Evolutionary conservation across 2,113 vertebrate species (phyloP), one percentile per base, ranked within the genome.

Genomic region (Gadus chalcogrammus): DNA sequence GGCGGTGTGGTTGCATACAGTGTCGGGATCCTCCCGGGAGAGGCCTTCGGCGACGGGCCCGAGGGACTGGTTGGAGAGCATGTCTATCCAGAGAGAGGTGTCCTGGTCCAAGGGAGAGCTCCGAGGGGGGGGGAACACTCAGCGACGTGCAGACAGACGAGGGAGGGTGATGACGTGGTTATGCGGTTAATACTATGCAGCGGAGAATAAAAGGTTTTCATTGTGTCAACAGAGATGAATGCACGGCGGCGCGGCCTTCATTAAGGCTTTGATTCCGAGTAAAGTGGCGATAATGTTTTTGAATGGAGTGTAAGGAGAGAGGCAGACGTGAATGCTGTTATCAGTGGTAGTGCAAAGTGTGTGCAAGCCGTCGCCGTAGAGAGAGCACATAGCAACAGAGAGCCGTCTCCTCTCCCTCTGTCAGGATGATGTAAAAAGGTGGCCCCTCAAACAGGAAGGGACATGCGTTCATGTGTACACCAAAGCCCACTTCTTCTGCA

Each of bases 271-370:
- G n/a, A 55, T 67, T 20, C 65, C 12, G 72, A 17, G 17, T 75
- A 56, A 70, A 66, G 22, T 52, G 22, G 12, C 5, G 15, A 67
- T 59, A 75, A 76, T 72, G 31, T 60, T 71, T 35, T 70, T 55
- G 69, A 81, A 74, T 82, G 78, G 74, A 71, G 55, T 71, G 72
- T 22, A 15, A 59, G 18, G 71, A 11, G 48, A 42, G 78, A 79
- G 69, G 67, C 35, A 56, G 59, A 60, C 12, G 53, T 60, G 15
- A 63, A 64, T 28, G 22, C 35, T 2, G 42, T 78, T 78, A 71
- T 85, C 76, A 67, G 61, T 55, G 17, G 28, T 63, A 73, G 67
- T 60, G 65, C 75, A 78, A 62, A 68, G 27, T 18, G 38, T 0
- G 7, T 15, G 66, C 64, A 78, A 84, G 69, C 72, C 73, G n/a